A percentile compares a stretch with the other conserved stretches of the same genome.
Conservation (phyloP, 2,113 vertebrate species). For the Junco hyemalis region DNA sequence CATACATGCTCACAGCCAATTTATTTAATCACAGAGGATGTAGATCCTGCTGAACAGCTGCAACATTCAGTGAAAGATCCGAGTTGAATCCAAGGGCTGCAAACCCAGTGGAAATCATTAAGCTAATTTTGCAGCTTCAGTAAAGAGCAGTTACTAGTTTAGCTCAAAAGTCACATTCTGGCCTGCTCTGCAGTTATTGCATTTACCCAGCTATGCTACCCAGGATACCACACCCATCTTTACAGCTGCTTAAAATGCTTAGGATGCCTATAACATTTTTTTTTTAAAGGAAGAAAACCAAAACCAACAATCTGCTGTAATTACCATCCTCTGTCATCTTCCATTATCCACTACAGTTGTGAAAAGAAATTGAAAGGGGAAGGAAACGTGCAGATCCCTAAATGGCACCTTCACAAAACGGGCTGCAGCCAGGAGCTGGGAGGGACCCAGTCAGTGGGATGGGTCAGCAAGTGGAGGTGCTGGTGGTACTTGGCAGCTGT, state of each 20-base stretch:
- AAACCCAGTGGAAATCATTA: not conserved
- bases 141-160: not conserved
- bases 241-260: constrained; percentile 34
- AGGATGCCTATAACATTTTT: not conserved
- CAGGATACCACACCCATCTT: constrained; percentile 9
- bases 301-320: not conserved
- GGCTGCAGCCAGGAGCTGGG: rapidly evolving
- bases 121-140: not conserved
- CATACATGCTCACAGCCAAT: not conserved
- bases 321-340: not conserved
- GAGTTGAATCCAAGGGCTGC: not conserved
- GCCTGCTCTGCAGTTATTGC: not conserved
- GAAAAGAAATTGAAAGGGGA: not conserved
- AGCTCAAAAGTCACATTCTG: not conserved
- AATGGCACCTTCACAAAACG: not conserved
- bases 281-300: not conserved
- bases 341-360: not conserved
- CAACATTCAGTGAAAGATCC: not conserved
- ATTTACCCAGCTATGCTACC: not conserved
- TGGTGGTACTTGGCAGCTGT: not conserved
- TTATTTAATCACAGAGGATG: not conserved
- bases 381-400: not conserved
- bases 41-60: not conserved
- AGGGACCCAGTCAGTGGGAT: not conserved
- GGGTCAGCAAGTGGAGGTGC: not conserved